A percentile compares a stretch with the other conserved stretches of the same genome.
Evolutionary conservation across 2,113 vertebrate genomes (phyloP).

Genomic region (Pica pica): DNA sequence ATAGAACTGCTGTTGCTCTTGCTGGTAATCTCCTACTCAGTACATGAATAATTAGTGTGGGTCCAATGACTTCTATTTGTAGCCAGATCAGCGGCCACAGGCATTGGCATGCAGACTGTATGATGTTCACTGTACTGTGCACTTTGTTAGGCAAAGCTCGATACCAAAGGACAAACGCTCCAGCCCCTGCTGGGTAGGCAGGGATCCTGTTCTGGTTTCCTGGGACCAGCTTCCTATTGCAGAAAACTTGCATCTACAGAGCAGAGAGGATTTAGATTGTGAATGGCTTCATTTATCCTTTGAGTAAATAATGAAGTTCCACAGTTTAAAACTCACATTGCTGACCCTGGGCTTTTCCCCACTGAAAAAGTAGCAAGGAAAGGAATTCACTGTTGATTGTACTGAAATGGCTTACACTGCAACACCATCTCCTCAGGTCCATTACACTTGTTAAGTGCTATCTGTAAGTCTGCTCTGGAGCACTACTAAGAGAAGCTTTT

Average conservation of each 20-base stretch:
- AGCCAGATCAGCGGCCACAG: background rate
- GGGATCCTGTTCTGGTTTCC: background rate
- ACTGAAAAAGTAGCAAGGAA: background rate
- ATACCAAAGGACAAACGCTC: background rate
- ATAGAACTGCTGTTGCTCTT: background rate
- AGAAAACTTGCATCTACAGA: background rate
- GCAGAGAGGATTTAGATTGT: background rate
- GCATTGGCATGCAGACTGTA: background rate
- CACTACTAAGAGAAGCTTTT: background rate
- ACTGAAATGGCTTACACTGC: background rate
- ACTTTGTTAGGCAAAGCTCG: background rate
- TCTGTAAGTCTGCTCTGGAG: background rate
- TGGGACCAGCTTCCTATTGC: background rate
- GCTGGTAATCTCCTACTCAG: background rate
- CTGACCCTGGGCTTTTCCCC: background rate
- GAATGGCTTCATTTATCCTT: background rate
- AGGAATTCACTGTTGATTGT: background rate
- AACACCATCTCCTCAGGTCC: background rate
- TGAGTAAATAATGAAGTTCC: background rate
- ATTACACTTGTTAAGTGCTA: background rate
- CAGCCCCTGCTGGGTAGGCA: background rate
- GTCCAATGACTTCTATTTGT: background rate
- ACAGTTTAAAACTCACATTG: background rate
- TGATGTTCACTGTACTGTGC: background rate
- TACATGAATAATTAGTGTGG: rapidly evolving